A percentile compares a stretch with the other conserved stretches of the same genome.
phyloP scores from a whole-genome alignment of 2,113 vertebrate species.

The Anser cygnoides region DNA sequence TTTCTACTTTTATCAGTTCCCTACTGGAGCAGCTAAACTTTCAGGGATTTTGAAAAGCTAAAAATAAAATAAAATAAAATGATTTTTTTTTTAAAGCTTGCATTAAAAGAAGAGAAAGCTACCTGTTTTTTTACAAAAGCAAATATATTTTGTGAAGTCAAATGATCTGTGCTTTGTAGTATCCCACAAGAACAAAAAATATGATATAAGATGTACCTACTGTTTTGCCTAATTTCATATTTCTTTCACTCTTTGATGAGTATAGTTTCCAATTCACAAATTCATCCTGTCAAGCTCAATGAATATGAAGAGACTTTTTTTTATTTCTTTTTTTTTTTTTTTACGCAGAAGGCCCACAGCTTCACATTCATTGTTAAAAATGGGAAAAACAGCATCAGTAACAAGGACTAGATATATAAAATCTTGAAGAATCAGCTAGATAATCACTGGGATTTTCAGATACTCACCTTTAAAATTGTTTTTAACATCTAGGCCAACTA shows the following conservation, averaged over 20 bases:
- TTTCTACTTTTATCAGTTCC: background rate
- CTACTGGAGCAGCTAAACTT: background rate
- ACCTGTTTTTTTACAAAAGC: background rate
- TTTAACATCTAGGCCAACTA: conserved; percentile 2
- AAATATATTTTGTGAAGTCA: background rate
- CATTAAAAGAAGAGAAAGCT: background rate
- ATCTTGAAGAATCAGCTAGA: background rate
- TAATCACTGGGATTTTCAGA: background rate
- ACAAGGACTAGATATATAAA: background rate
- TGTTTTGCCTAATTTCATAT: background rate
- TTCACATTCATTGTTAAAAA: background rate
- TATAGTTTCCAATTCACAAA: background rate
- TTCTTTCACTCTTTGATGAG: background rate
- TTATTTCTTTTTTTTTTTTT: background rate
- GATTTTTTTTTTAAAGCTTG: background rate
- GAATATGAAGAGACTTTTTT: background rate
- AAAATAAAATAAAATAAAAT: background rate
- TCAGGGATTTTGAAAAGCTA: background rate
- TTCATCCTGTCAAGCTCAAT: background rate
- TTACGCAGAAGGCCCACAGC: background rate
- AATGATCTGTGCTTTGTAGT: background rate
- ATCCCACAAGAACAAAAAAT: background rate
- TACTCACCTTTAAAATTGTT: conserved; percentile 4
- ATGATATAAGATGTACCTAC: background rate
- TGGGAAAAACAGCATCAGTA: background rate